Conservation (phyloP, 2,888 invertebrate species). For the Heliconius hortense region DNA sequence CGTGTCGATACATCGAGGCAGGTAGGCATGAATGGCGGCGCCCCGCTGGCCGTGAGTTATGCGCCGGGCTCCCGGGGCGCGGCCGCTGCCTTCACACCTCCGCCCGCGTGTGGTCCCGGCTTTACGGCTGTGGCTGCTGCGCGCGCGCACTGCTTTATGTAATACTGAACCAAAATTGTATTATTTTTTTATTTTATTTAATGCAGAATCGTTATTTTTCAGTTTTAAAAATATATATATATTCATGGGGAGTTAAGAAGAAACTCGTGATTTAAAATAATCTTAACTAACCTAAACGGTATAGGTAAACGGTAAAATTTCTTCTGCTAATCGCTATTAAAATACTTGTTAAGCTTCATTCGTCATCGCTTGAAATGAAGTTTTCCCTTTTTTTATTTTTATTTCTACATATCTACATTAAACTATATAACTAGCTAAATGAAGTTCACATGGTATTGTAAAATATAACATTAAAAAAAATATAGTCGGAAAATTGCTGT, state of each 20-base stretch:
- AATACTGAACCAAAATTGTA: slow-evolving; percentile 26
- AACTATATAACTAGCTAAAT: no score
- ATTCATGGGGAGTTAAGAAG: not conserved
- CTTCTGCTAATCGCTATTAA: no score
- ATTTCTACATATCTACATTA: no score
- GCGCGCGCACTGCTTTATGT: slow-evolving; percentile 50
- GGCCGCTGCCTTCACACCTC: slow-evolving; percentile 79
- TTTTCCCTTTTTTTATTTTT: no score
- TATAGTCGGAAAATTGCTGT: no score
- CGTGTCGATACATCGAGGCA: slow-evolving; percentile 63
- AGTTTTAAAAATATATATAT: not conserved
- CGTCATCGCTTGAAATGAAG: no score
- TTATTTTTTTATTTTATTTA: not conserved
- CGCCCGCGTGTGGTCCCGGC: slow-evolving; percentile 81
- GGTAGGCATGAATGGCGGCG: slow-evolving; percentile 79
- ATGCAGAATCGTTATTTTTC: not conserved
- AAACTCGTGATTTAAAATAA: not conserved
- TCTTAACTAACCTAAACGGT: not conserved
- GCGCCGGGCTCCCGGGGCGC: slow-evolving; percentile 74
- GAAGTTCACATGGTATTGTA: no score
- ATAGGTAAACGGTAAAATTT: not conserved
- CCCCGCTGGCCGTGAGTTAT: slow-evolving; percentile 81
- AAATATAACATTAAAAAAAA: no score
- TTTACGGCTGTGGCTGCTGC: slow-evolving; percentile 71
- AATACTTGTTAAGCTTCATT: no score